A percentile compares a stretch with the other conserved stretches of the same genome.
phyloP scores from a whole-genome alignment of 2,113 vertebrate species.

The Seriola rivoliana region DNA sequence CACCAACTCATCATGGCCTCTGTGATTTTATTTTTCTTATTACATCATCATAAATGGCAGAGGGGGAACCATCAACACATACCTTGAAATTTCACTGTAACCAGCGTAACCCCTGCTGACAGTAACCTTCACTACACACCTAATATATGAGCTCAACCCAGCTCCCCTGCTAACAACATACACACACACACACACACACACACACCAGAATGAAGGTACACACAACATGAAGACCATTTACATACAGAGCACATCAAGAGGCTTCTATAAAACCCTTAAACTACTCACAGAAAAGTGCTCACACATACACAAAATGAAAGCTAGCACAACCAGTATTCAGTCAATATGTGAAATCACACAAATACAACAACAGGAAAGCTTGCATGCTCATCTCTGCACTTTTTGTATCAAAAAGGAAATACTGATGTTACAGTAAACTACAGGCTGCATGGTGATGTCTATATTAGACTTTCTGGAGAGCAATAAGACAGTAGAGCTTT shows the following conservation, averaged over 20 bases:
- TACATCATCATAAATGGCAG: constrained; percentile 21
- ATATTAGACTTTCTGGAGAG: too few species aligned
- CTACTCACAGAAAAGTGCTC: neutral
- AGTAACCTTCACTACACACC: constrained; percentile 54
- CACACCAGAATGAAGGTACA: neutral
- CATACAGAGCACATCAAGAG: neutral
- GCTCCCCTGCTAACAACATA: neutral
- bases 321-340: neutral
- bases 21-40: constrained; percentile 12
- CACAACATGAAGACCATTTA: neutral
- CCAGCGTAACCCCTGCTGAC: constrained; percentile 46
- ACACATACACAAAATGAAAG: constrained; percentile 12
- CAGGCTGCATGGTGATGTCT: neutral
- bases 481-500: constrained; percentile 21
- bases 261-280: neutral
- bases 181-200: constrained; percentile 9
- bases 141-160: constrained; percentile 22
- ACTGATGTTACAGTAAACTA: constrained; percentile 1
- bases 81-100: constrained; percentile 21
- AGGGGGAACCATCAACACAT: constrained; percentile 22
- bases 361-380: constrained; percentile 2
- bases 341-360: neutral
- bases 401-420: constrained; percentile 11
- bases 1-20: neutral
- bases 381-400: neutral